A percentile compares a stretch with the other conserved stretches of the same genome.
phyloP scores from a whole-genome alignment of 23 tunicate species.

The Diplosoma virens region DNA sequence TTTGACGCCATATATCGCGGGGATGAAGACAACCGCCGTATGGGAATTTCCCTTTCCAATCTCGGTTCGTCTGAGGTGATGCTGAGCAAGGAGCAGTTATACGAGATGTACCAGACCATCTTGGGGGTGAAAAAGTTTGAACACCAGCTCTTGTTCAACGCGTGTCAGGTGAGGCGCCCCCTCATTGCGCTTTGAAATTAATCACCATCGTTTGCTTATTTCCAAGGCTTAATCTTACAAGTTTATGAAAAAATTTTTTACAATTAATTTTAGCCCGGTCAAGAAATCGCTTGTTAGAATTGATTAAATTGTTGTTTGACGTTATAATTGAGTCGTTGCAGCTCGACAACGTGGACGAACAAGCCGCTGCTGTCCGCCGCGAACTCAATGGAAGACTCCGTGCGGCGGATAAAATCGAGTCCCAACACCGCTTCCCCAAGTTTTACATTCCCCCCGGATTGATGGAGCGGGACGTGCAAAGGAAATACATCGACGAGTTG shows the following conservation, averaged over 20 bases:
- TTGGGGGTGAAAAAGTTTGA: slow-evolving; percentile 83
- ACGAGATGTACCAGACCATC: slow-evolving; percentile 97
- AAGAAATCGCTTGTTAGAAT: no score
- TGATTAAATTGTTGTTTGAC: background rate
- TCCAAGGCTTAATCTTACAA: no score
- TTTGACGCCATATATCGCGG: slow-evolving; percentile 98
- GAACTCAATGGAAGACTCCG: slow-evolving; percentile 85
- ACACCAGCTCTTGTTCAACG: slow-evolving; percentile 82
- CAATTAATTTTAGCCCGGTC: no score
- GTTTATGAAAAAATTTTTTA: no score
- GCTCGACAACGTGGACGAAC: slow-evolving; percentile 97
- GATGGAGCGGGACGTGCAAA: slow-evolving; percentile 51
- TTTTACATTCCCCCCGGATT: slow-evolving; percentile 41
- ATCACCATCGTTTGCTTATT: no score
- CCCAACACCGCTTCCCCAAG: slow-evolving; percentile 61
- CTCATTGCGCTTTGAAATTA: background rate
- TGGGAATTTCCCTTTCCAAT: slow-evolving; percentile 68
- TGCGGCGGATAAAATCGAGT: slow-evolving; percentile 76
- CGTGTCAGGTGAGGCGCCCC: slow-evolving; percentile 68
- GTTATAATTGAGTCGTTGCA: slow-evolving; percentile 11
- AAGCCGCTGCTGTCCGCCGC: slow-evolving; percentile 96
- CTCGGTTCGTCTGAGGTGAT: slow-evolving; percentile 92
- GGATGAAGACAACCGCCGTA: slow-evolving; percentile 80
- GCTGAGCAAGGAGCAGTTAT: slow-evolving; percentile 94
- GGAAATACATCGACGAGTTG: slow-evolving; percentile 79